A percentile compares a stretch with the other conserved stretches of the same genome.
These are phyloP conservation scores for Anoplopoma fimbria DNA, from an alignment of 2,113 vertebrate genomes.

Conservation along the genomic window DNA sequence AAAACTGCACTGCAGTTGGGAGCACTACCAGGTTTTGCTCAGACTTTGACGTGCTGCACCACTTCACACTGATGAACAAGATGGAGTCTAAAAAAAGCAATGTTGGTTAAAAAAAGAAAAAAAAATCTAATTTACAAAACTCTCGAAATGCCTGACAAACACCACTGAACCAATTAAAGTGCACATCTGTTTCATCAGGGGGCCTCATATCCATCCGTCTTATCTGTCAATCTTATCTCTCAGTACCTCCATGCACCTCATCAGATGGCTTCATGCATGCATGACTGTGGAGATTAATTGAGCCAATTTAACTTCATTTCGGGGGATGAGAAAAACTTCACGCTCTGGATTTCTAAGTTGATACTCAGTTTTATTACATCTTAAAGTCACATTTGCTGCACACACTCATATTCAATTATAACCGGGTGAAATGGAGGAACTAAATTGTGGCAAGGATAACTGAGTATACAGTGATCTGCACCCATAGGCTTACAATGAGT, in stretches of 20 bases:
- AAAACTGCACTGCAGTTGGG: constrained; percentile 22
- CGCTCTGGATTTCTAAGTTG: constrained; percentile 10
- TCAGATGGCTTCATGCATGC: constrained; percentile 57
- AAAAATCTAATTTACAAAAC: constrained; percentile 62
- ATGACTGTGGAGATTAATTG: constrained; percentile 64
- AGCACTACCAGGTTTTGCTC: constrained; percentile 5
- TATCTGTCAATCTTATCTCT: constrained; percentile 71
- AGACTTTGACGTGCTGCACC: constrained; percentile 43
- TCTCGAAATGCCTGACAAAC: constrained; percentile 65
- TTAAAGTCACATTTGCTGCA: constrained; percentile 32
- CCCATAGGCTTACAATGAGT: not conserved
- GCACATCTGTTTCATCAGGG: constrained; percentile 82
- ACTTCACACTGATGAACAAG: constrained; percentile 57
- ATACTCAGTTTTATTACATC: constrained; percentile 36
- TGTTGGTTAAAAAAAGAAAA: constrained; percentile 62
- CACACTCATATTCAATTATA: constrained; percentile 35
- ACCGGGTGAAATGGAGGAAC: constrained; percentile 2
- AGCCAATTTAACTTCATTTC: constrained; percentile 57
- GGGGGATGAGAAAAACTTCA: constrained; percentile 27
- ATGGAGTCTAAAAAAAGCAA: constrained; percentile 50
- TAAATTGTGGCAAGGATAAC: constrained; percentile 1
- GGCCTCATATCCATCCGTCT: constrained; percentile 77
- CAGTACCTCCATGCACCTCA: constrained; percentile 42
- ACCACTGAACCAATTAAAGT: constrained; percentile 80
- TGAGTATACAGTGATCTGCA: constrained; percentile 16